Evolutionary conservation across 2,113 vertebrate genomes (phyloP).

Genomic region (Stomatorhinus ivindoensis): DNA sequence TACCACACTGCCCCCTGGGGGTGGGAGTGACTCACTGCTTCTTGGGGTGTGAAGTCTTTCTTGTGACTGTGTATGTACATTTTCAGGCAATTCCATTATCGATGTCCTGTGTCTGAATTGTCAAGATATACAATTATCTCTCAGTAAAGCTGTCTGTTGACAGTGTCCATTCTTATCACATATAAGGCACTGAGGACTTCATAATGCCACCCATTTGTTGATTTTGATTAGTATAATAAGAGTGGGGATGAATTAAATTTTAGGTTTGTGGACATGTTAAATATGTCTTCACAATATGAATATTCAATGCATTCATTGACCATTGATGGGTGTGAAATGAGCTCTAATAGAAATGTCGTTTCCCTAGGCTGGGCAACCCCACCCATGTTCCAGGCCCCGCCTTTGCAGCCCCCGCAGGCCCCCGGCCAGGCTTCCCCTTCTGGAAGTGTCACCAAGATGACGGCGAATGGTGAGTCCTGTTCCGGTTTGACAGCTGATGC

Average conservation of each 20-base stretch:
- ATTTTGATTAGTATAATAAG: neutral
- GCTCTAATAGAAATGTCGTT: neutral
- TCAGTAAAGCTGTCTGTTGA: neutral
- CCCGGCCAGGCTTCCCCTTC: conserved; percentile 45
- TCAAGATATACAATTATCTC: neutral
- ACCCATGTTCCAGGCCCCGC: conserved; percentile 42
- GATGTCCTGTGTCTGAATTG: neutral
- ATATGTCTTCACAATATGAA: neutral
- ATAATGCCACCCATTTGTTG: neutral
- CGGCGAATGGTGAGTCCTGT: conserved; percentile 46
- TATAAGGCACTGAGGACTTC: neutral
- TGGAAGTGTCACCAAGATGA: conserved; percentile 43
- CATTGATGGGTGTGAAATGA: neutral
- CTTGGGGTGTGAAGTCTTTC: neutral
- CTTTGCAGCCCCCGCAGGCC: conserved; percentile 48
- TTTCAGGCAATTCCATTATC: neutral
- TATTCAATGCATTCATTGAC: neutral
- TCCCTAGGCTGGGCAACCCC: conserved; percentile 18
- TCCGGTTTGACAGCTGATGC: neutral
- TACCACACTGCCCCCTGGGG: conserved; percentile 20
- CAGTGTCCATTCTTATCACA: neutral
- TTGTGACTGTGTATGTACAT: neutral
- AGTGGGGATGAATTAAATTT: neutral
- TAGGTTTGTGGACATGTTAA: neutral
- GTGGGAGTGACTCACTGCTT: neutral